These are phyloP conservation scores for Labeo calbasu DNA, from an alignment of 2,797 vertebrate genomes.

Conservation along the genomic window DNA sequence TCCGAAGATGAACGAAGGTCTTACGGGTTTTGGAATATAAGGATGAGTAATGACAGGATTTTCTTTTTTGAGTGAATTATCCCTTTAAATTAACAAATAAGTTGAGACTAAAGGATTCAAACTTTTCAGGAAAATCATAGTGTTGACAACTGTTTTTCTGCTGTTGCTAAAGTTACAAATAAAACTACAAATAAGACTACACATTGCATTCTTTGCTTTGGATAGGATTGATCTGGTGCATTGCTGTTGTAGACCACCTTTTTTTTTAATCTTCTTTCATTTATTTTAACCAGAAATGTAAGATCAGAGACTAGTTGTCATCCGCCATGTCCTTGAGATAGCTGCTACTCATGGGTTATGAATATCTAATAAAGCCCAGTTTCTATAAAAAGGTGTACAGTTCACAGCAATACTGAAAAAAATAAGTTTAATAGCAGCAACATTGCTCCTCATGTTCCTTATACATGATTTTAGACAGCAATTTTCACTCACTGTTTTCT, in stretches of 20 bases:
- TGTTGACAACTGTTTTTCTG: neutral
- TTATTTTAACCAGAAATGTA: neutral
- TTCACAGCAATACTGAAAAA: neutral
- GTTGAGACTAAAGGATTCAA: neutral
- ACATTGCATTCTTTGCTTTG: neutral
- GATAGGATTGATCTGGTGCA: neutral
- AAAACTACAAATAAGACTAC: neutral
- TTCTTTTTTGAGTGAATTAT: too few relatives aligned
- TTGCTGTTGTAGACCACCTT: neutral
- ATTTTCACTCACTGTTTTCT: too few relatives aligned
- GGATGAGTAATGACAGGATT: too few relatives aligned
- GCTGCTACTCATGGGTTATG: slow-evolving; percentile 2
- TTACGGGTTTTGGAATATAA: too few relatives aligned
- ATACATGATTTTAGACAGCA: too few relatives aligned
- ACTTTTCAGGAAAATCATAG: too few relatives aligned
- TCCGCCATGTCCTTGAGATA: neutral
- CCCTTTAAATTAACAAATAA: too few relatives aligned
- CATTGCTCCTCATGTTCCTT: too few relatives aligned
- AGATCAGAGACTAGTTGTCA: slow-evolving; percentile 25
- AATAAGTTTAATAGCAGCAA: neutral
- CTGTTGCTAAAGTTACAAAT: neutral
- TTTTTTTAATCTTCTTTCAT: neutral
- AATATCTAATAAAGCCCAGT: neutral
- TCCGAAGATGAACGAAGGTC: too few relatives aligned
- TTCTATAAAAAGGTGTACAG: neutral